These are phyloP conservation scores for Bombus confusus DNA, from an alignment of 1,140 invertebrate genomes.

Conservation along the genomic window DNA sequence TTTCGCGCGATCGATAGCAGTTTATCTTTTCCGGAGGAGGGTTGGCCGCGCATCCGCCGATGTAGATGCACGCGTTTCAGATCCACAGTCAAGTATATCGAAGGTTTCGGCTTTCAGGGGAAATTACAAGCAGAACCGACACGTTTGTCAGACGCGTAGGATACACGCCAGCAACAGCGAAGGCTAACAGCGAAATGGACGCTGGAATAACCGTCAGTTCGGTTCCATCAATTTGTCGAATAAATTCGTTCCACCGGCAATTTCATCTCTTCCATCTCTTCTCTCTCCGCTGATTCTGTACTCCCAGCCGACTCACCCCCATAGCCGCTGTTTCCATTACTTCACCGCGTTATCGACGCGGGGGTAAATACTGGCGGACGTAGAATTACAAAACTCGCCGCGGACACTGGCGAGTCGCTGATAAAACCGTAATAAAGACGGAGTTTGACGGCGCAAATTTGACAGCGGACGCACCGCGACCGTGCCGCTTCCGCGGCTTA, in stretches of 20 bases:
- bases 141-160: conserved; percentile 35
- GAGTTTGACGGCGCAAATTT: conserved; percentile 34
- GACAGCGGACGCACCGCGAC: background rate
- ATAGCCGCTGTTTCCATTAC: conserved; percentile 34
- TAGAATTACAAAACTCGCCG: conserved; percentile 31
- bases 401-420: background rate
- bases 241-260: conserved; percentile 50
- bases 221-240: conserved; percentile 52
- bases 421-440: conserved; percentile 38
- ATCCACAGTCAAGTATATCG: conserved; percentile 14
- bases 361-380: conserved; percentile 29
- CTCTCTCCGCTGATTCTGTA: background rate
- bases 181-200: conserved; percentile 38
- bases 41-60: background rate
- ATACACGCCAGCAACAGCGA: background rate
- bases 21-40: background rate
- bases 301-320: too few species aligned
- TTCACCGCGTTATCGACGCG: conserved; percentile 40
- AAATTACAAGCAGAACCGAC: conserved; percentile 32
- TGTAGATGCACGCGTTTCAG: conserved; percentile 16
- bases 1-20: conserved; percentile 27
- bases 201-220: conserved; percentile 44
- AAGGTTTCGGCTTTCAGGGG: conserved; percentile 22
- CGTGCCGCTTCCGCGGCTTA: background rate
- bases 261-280: conserved; percentile 14